Conservation (phyloP, 1,140 invertebrate species). For the Samia ricini region DNA sequence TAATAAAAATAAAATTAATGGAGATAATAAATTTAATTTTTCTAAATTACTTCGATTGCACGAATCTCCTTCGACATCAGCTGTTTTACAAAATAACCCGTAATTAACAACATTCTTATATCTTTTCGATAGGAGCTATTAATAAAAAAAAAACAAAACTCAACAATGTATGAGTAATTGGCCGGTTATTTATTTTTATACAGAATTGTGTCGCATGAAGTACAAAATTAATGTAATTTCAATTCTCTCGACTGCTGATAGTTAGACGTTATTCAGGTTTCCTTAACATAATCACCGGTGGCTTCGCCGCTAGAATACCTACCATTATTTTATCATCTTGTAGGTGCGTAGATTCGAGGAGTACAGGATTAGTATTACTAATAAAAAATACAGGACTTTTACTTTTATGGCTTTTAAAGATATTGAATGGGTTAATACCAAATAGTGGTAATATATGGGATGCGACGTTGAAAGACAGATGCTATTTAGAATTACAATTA, state of each 20-base stretch:
- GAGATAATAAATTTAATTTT: too few relatives aligned
- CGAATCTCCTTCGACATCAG: too few relatives aligned
- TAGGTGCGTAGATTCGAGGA: neutral
- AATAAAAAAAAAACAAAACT: neutral
- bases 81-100: neutral
- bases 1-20: too few relatives aligned
- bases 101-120: neutral
- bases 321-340: constrained; percentile 21
- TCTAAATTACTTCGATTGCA: too few relatives aligned
- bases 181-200: neutral
- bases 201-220: neutral
- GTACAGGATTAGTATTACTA: neutral
- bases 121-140: neutral
- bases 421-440: too few relatives aligned
- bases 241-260: neutral
- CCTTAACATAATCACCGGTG: constrained; percentile 23
- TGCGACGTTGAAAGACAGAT: too few relatives aligned
- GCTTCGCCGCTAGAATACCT: constrained; percentile 14
- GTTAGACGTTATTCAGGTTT: constrained; percentile 22
- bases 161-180: neutral
- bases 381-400: too few relatives aligned
- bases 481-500: too few relatives aligned
- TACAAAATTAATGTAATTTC: constrained; percentile 7
- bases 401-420: too few relatives aligned
- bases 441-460: too few relatives aligned